phyloP scores from a whole-genome alignment of 2,888 invertebrate genomes.

The Achlya flavicornis region DNA sequence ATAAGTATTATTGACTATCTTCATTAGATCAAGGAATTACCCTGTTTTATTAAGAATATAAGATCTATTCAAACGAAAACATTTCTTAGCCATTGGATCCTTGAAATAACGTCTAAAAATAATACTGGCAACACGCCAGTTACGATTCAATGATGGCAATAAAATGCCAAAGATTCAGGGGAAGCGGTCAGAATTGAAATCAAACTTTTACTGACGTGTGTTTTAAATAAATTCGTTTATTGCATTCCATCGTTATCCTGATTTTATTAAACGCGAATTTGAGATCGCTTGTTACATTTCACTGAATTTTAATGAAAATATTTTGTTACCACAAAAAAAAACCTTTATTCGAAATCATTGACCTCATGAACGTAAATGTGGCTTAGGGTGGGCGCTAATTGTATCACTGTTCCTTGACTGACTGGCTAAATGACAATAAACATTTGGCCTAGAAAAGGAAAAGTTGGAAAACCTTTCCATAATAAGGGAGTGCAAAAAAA shows the following conservation, averaged over 20 bases:
- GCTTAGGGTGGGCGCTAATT: no score
- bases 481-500: no score
- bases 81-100: constrained; percentile 52
- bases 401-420: no score
- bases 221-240: neutral
- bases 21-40: neutral
- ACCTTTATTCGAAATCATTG: no score
- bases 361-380: no score
- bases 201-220: neutral
- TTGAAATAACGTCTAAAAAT: constrained; percentile 55
- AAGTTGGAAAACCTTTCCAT: no score
- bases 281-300: no score
- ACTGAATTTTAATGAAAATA: no score
- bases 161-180: constrained; percentile 52
- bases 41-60: constrained; percentile 14
- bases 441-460: no score
- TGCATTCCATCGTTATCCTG: neutral
- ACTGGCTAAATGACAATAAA: no score
- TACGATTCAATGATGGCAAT: constrained; percentile 49
- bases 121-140: constrained; percentile 49
- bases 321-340: no score
- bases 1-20: neutral
- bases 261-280: no score
- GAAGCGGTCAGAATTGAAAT: constrained; percentile 38
- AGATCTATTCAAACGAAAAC: constrained; percentile 28